A percentile compares a stretch with the other conserved stretches of the same genome.
Evolutionary conservation across 37 sponge, comb jelly and placozoan species (phyloP).

Genomic region (Bolinopsis microptera): DNA sequence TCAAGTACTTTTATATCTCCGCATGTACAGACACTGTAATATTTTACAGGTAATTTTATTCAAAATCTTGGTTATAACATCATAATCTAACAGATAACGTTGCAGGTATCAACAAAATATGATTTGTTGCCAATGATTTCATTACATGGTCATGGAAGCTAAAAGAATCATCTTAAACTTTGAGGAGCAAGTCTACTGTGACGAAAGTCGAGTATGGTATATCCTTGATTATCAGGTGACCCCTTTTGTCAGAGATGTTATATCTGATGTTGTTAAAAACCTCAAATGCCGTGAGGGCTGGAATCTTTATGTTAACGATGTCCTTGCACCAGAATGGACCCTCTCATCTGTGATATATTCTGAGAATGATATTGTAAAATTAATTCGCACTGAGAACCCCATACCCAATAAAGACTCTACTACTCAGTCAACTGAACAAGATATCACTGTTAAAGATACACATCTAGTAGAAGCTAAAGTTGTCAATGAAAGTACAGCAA

Average conservation of each 20-base stretch:
- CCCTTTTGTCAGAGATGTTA: neutral
- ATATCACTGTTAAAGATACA: neutral
- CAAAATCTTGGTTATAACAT: too few relatives aligned
- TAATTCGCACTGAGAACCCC: neutral
- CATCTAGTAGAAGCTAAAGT: neutral
- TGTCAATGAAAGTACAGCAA: neutral
- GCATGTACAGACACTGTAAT: too few relatives aligned
- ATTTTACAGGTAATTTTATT: too few relatives aligned
- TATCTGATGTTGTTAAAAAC: neutral
- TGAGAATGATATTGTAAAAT: neutral
- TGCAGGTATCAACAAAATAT: too few relatives aligned
- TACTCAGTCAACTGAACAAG: neutral
- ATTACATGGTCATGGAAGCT: neutral
- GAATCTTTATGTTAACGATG: constrained; percentile 23
- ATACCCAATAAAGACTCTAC: neutral
- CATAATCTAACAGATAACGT: too few relatives aligned
- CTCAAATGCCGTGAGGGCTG: neutral
- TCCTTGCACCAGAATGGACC: neutral
- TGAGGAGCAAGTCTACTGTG: neutral
- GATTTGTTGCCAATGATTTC: too few relatives aligned
- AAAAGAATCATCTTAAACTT: constrained; percentile 38
- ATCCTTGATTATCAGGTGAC: neutral
- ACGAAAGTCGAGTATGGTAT: neutral
- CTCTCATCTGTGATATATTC: neutral
- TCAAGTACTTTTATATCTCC: too few relatives aligned